Base-by-base conservation (phyloP, 2,888 invertebrate genomes). In the Drosophila eohydei region DNA sequence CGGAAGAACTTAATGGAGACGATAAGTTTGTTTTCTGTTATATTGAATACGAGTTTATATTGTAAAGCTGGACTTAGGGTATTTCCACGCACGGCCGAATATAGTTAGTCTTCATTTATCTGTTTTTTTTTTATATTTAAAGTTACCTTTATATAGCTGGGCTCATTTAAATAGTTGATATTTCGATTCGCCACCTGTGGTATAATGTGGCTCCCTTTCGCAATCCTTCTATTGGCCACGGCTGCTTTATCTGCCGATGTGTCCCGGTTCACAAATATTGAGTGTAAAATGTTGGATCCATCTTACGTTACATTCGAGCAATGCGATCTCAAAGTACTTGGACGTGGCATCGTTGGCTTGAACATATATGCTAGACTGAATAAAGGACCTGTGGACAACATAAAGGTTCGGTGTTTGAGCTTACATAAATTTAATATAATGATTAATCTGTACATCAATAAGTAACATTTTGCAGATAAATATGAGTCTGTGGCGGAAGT, bases 401-500 rank as follows among this genome's bases (percentile, higher is more conserved):
- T 9, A 3, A 56, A 54, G 16, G 74, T 48, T 30, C 0, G 26
- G 12, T 4, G 14, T 38, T 14, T 14, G 11, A 9, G 14, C 12
- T 7, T 12, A 9, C n/a, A 9, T 32, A 48, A n/a, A 9, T 11
- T 11, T 0, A 5, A 32, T 9, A n/a, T 30, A 3, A 6, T 11
- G 11, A 6, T 32, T 16, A 11, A 21, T 21, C 21, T 21, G 21
- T 21, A 21, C 1, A 21, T 21, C 21, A 21, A 21, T 21, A 21
- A 21, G 21, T 21, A 21, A 21, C 21, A 21, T 21, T 50, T 50
- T n/a, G 4, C n/a, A 78, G 78, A n/a, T 67, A 0, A 65, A 74
- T 34, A 16, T 78, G 0, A 59, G 67, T 28, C 11, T 65, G 12
- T 71, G 62, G 74, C 60, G 74, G 0, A 78, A 59, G 43, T 69